Percentiles rank a stretch among this genome's conserved stretches.
Conservation (phyloP, 2,113 vertebrate genomes). For the Eptesicus fuscus region DNA sequence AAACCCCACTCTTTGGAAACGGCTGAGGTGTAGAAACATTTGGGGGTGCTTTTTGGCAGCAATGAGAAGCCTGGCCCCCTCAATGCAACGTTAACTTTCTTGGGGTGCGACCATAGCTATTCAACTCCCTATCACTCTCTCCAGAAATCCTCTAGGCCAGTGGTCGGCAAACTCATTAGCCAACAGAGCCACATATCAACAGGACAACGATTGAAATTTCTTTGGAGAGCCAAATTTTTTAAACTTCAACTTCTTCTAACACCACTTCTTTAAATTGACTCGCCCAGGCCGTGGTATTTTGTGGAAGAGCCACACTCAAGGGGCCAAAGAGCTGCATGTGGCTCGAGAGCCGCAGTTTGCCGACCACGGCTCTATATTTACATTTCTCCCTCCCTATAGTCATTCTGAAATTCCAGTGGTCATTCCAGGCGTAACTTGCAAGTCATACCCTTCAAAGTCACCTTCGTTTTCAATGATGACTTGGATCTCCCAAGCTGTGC, state of each 20-base stretch:
- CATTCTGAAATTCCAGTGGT: conserved; percentile 58
- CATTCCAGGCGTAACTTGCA: conserved; percentile 53
- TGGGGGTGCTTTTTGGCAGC: not conserved
- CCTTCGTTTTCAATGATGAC: conserved; percentile 59
- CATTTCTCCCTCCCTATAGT: conserved; percentile 51
- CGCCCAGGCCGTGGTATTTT: too few species aligned
- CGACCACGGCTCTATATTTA: not conserved
- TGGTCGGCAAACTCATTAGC: too few species aligned
- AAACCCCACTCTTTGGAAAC: not conserved
- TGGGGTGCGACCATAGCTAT: not conserved
- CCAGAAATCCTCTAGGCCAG: not conserved
- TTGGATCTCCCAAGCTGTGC: not conserved
- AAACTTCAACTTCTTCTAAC: too few species aligned
- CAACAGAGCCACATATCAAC: too few species aligned
- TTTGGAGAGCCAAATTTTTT: too few species aligned
- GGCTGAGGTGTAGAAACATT: not conserved
- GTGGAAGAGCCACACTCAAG: too few species aligned
- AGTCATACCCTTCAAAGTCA: conserved; percentile 40
- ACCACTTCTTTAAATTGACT: too few species aligned
- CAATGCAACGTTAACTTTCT: conserved; percentile 41
- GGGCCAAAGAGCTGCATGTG: too few species aligned
- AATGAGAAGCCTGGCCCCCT: conserved; percentile 12
- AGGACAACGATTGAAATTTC: too few species aligned
- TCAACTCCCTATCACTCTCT: not conserved
- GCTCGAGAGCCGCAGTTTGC: not conserved